phyloP scores from a whole-genome alignment of 2,113 vertebrate genomes.

The Isichthys henryi region DNA sequence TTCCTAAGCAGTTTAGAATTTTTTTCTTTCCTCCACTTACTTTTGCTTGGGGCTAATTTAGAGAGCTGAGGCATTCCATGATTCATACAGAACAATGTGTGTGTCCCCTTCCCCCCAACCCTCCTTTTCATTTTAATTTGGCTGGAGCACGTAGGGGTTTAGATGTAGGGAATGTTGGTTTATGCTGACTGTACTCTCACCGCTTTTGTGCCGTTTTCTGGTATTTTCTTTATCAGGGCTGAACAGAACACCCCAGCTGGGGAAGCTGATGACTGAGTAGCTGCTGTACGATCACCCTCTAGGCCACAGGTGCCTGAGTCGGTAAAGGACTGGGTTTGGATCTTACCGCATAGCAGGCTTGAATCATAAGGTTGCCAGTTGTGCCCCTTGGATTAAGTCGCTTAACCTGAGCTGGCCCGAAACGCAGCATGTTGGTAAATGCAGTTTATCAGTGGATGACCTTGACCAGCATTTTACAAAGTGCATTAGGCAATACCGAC shows the following conservation, averaged over 20 bases:
- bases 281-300: conserved; percentile 34
- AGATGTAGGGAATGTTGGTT: not conserved
- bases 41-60: conserved; percentile 27
- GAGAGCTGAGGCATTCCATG: conserved; percentile 30
- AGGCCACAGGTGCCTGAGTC: not conserved
- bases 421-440: not conserved
- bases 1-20: conserved; percentile 26
- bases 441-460: conserved; percentile 1
- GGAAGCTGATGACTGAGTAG: conserved; percentile 19
- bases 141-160: not conserved
- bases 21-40: not conserved
- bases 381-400: not conserved
- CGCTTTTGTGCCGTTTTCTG: conserved; percentile 37
- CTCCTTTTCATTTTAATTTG: conserved; percentile 8
- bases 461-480: not conserved
- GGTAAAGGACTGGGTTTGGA: not conserved
- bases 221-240: conserved; percentile 38
- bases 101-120: not conserved
- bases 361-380: not conserved
- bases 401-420: not conserved
- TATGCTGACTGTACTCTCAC: conserved; percentile 11
- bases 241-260: conserved; percentile 28
- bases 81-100: conserved; percentile 43
- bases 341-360: not conserved
- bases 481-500: not conserved